Percentiles rank a stretch among this genome's conserved stretches.
Evolutionary conservation across 2,113 vertebrate species (phyloP).

Genomic region (Cyprinodon brontotheroides): DNA sequence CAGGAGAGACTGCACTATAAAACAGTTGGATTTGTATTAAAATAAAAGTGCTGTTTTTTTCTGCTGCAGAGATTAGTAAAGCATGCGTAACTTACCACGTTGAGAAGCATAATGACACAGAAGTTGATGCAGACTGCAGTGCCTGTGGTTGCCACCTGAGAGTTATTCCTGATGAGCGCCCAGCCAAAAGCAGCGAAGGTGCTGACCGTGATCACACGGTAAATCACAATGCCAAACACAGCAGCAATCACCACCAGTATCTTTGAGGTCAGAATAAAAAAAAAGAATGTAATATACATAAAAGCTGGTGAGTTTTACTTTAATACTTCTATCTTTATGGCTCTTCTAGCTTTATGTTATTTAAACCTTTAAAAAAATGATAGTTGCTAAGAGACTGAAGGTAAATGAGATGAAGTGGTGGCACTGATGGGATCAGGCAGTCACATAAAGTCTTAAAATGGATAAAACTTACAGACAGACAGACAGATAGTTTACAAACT

Average conservation of each 20-base stretch:
- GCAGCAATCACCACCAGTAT: conserved; percentile 94
- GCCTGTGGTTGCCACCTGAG: conserved; percentile 94
- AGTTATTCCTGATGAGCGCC: conserved; percentile 95
- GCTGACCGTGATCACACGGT: conserved; percentile 94
- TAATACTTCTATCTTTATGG: background rate
- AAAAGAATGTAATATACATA: background rate
- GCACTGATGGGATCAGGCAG: no score
- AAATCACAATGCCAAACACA: conserved; percentile 94
- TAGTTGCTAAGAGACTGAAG: no score
- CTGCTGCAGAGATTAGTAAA: background rate
- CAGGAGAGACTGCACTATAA: no score
- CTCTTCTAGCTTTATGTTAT: no score
- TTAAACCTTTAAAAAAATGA: no score
- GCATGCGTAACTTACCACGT: conserved; percentile 83
- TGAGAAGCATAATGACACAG: conserved; percentile 95
- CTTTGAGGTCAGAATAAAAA: conserved; percentile 61
- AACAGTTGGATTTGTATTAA: background rate
- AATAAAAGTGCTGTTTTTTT: background rate
- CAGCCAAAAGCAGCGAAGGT: conserved; percentile 93
- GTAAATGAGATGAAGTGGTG: no score
- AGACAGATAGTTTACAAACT: no score
- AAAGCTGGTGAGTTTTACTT: background rate
- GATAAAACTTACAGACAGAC: no score
- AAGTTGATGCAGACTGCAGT: conserved; percentile 98
- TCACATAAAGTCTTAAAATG: no score